These are phyloP conservation scores for Sturnus vulgaris DNA, from an alignment of 2,113 vertebrate genomes.

Conservation along the genomic window DNA sequence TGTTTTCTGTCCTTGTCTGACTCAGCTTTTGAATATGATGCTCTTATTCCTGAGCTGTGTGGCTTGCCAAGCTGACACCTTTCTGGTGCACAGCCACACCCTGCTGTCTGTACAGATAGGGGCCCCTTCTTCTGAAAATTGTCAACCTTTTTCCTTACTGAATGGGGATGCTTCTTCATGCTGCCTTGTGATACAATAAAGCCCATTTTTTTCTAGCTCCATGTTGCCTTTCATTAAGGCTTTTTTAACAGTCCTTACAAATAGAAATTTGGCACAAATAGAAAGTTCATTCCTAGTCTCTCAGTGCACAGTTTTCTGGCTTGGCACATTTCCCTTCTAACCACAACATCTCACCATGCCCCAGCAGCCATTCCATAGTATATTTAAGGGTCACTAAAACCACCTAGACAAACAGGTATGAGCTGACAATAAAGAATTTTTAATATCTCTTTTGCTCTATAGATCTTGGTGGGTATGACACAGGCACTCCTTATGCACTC, in stretches of 20 bases:
- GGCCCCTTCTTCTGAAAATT: background rate
- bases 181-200: background rate
- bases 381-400: background rate
- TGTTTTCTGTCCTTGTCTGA: constrained; percentile 15
- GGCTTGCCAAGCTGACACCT: background rate
- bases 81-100: background rate
- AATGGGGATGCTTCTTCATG: background rate
- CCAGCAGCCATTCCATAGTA: background rate
- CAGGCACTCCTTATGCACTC: background rate
- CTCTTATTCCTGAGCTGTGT: background rate
- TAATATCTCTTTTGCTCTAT: background rate
- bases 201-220: background rate
- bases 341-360: background rate
- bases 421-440: background rate
- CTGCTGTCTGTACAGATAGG: background rate
- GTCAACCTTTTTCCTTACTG: background rate
- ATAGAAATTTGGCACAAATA: background rate
- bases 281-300: background rate
- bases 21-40: constrained; percentile 23
- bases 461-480: background rate
- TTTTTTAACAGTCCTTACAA: background rate
- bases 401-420: background rate
- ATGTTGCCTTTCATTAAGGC: background rate
- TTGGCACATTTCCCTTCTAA: background rate
- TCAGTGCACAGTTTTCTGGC: background rate